Evolutionary conservation across 2,113 vertebrate genomes (phyloP).

Genomic region (Platichthys flesus): DNA sequence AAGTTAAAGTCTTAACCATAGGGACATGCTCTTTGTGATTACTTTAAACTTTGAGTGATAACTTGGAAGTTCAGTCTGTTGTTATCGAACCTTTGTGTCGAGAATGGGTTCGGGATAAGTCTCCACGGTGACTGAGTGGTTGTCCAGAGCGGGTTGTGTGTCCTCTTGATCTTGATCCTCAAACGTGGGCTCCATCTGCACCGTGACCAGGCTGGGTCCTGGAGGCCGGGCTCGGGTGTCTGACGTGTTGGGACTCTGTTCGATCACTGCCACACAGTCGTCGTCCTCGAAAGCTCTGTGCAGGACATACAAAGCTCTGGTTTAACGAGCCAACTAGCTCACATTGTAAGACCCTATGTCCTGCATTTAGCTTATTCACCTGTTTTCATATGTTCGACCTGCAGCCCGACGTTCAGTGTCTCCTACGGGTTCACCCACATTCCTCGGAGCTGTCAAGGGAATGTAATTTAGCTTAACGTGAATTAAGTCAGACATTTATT

Average conservation of each 20-base stretch:
- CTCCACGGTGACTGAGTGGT: slow-evolving; percentile 73
- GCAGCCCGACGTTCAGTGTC: slow-evolving; percentile 64
- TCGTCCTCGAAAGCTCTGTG: slow-evolving; percentile 85
- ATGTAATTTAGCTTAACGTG: not conserved
- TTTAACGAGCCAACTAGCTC: not conserved
- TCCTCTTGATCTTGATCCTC: slow-evolving; percentile 56
- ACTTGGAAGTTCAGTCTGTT: not conserved
- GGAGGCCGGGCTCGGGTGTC: slow-evolving; percentile 71
- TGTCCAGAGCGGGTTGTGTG: slow-evolving; percentile 26
- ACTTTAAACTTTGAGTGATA: no score
- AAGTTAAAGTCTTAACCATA: no score
- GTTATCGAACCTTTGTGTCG: slow-evolving; percentile 72
- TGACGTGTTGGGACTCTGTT: slow-evolving; percentile 75
- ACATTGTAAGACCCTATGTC: not conserved
- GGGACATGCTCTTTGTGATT: no score
- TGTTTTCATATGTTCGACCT: slow-evolving; percentile 83
- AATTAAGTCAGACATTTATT: not conserved
- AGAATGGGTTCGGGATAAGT: slow-evolving; percentile 71
- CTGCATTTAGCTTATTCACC: slow-evolving; percentile 52
- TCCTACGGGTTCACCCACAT: slow-evolving; percentile 68
- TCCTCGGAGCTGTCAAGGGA: slow-evolving; percentile 74
- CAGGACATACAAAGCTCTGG: not conserved
- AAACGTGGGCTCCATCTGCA: slow-evolving; percentile 74
- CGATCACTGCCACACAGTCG: slow-evolving; percentile 66
- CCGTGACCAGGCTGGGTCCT: slow-evolving; percentile 65